Percentiles rank a stretch among this genome's conserved stretches.
Evolutionary conservation across 2,113 vertebrate species (phyloP).

Genomic region (Bettongia penicillata): DNA sequence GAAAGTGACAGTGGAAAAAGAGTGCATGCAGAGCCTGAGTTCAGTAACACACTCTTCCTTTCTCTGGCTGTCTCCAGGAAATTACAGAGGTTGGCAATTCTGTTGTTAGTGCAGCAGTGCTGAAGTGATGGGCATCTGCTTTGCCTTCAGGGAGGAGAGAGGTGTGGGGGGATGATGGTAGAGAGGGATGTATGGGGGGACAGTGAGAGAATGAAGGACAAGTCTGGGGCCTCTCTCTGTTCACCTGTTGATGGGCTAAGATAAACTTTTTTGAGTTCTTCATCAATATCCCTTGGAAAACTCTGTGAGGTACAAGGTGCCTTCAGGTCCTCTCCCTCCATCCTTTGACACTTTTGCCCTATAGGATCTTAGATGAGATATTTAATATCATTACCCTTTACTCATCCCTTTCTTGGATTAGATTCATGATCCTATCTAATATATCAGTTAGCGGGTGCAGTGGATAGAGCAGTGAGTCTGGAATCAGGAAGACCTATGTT

Average conservation of each 20-base stretch:
- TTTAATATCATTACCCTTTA: background rate
- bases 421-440: background rate
- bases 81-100: constrained; percentile 79
- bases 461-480: background rate
- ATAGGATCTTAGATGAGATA: background rate
- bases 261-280: background rate
- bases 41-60: constrained; percentile 84
- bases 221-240: background rate
- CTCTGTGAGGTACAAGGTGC: background rate
- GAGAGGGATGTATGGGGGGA: background rate
- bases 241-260: background rate
- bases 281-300: background rate
- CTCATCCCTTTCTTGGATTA: background rate
- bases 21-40: constrained; percentile 75
- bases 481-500: background rate
- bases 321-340: background rate
- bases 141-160: background rate
- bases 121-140: constrained; percentile 87
- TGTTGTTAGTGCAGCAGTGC: constrained; percentile 84
- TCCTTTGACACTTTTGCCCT: background rate
- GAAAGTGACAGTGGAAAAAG: constrained; percentile 82
- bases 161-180: accelerated
- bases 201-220: background rate
- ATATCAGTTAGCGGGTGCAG: background rate
- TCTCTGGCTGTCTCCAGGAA: constrained; percentile 82